phyloP scores from a whole-genome alignment of 2,113 vertebrate species.

The Pao palembangensis region DNA sequence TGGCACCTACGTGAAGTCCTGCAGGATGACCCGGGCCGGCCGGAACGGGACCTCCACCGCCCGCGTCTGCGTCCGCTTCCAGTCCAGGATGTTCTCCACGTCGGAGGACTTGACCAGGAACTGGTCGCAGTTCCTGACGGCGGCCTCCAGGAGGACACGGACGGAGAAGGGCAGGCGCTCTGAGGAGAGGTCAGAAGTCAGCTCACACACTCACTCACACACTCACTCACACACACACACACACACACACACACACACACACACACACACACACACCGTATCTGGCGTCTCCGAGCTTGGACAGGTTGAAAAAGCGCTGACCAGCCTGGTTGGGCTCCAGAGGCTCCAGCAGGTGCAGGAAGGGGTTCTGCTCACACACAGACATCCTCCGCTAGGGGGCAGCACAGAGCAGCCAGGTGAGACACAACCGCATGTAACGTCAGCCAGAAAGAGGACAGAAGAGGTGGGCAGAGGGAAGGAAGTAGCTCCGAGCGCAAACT shows the following conservation, averaged over 20 bases:
- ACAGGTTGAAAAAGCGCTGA: constrained; percentile 88
- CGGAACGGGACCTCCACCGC: constrained; percentile 93
- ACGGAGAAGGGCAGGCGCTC: constrained; percentile 89
- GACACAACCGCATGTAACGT: background rate
- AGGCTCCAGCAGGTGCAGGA: constrained; percentile 77
- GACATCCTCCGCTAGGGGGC: constrained; percentile 36
- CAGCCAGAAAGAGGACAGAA: background rate
- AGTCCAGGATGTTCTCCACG: constrained; percentile 92
- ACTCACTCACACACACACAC: background rate
- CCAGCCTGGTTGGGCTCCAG: constrained; percentile 78
- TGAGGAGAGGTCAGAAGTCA: constrained; percentile 48
- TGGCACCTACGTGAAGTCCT: constrained; percentile 93
- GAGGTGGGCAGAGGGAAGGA: background rate
- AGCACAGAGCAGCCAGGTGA: background rate
- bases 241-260: background rate
- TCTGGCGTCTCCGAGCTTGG: constrained; percentile 83
- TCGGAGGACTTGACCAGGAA: constrained; percentile 89
- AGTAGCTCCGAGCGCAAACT: background rate
- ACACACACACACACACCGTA: constrained; percentile 74
- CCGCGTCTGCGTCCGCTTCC: constrained; percentile 84
- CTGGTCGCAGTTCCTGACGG: constrained; percentile 90
- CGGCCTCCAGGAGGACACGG: constrained; percentile 90
- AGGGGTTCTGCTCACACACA: constrained; percentile 82
- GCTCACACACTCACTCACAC: too few relatives aligned
- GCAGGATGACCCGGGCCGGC: constrained; percentile 93